Evolutionary conservation across 2,797 vertebrate genomes (phyloP).

Genomic region (Sebastes nivosus): DNA sequence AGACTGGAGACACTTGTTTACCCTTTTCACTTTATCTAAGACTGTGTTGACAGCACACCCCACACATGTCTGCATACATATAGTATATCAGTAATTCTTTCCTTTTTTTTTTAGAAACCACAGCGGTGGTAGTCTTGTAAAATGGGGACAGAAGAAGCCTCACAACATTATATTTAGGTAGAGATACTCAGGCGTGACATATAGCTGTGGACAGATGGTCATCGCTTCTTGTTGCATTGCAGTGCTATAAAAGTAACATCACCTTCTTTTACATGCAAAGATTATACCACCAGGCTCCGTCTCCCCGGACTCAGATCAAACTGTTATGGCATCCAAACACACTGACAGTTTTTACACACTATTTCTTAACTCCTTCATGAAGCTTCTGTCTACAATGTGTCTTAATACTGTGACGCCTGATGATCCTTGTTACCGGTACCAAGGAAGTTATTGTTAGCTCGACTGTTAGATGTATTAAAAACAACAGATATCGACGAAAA

Average conservation of each 20-base stretch:
- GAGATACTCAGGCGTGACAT: constrained; percentile 10
- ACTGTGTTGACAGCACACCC: background rate
- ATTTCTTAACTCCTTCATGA: background rate
- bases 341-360: background rate
- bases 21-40: background rate
- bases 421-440: background rate
- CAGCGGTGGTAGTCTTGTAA: background rate
- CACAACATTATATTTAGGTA: background rate
- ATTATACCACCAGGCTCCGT: background rate
- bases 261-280: constrained; percentile 8
- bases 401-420: background rate
- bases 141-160: constrained; percentile 12
- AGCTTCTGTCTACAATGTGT: background rate
- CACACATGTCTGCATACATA: background rate
- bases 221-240: constrained; percentile 16
- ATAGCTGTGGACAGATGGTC: constrained; percentile 31
- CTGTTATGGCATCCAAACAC: background rate
- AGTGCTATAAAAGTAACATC: constrained; percentile 25
- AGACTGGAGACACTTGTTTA: background rate
- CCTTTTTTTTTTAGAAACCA: background rate
- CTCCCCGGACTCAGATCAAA: background rate
- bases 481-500: background rate
- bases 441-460: background rate
- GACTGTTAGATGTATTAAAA: background rate
- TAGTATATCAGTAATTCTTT: background rate